These are phyloP conservation scores for Holotrichia oblita DNA, from an alignment of 1,140 invertebrate genomes.

Conservation along the genomic window DNA sequence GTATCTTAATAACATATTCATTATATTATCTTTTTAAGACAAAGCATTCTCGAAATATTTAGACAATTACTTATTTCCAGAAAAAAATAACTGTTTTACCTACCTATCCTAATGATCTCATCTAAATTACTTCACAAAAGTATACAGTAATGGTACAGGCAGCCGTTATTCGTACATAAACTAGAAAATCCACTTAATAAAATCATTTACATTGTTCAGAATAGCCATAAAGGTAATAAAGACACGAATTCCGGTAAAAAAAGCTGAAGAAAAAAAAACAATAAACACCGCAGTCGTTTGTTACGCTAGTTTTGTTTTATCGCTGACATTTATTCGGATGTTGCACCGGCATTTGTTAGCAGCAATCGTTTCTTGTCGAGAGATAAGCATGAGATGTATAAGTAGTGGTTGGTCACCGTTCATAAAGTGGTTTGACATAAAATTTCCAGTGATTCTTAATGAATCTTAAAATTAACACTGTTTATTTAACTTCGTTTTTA, in stretches of 20 bases:
- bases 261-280: slow-evolving; percentile 38
- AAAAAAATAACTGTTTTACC: slow-evolving; percentile 16
- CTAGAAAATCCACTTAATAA: slow-evolving; percentile 43
- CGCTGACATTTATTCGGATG: slow-evolving; percentile 39
- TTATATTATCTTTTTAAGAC: neutral
- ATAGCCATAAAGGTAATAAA: slow-evolving; percentile 42
- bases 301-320: slow-evolving; percentile 43
- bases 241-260: slow-evolving; percentile 40
- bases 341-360: slow-evolving; percentile 37
- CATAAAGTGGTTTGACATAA: slow-evolving; percentile 33
- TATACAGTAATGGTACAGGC: slow-evolving; percentile 16
- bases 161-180: slow-evolving; percentile 36
- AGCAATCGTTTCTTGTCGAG: slow-evolving; percentile 30
- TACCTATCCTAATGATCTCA: slow-evolving; percentile 20
- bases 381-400: slow-evolving; percentile 34
- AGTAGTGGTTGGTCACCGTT: slow-evolving; percentile 36
- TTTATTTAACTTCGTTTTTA: slow-evolving; percentile 10
- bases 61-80: slow-evolving; percentile 23
- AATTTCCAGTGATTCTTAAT: slow-evolving; percentile 28
- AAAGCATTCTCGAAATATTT: neutral
- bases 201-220: slow-evolving; percentile 43
- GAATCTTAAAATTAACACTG: slow-evolving; percentile 14
- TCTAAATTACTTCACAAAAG: slow-evolving; percentile 32
- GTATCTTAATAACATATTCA: neutral
- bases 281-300: slow-evolving; percentile 43